phyloP scores from a whole-genome alignment of 1,140 invertebrate species.

The Panonychus citri region DNA sequence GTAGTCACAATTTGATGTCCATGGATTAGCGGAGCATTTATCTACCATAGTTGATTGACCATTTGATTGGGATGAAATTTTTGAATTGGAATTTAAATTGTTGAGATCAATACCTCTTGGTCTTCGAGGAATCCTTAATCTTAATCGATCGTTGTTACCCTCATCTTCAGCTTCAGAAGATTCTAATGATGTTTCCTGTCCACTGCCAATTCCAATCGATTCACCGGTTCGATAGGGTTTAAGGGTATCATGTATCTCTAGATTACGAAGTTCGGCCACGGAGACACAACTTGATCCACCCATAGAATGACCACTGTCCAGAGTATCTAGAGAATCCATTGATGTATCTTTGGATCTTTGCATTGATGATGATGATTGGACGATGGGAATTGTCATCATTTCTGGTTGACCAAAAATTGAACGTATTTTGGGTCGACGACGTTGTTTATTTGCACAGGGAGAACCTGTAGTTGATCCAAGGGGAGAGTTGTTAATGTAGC shows the following conservation, averaged over 20 bases:
- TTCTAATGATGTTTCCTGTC: constrained; percentile 24
- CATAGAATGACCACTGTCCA: constrained; percentile 12
- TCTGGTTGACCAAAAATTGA: constrained; percentile 17
- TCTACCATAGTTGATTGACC: constrained; percentile 28
- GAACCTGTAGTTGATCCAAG: not conserved
- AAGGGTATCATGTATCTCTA: constrained; percentile 10
- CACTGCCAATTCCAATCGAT: constrained; percentile 28
- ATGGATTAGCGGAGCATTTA: constrained; percentile 41
- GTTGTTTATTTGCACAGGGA: not conserved
- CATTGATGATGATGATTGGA: not conserved
- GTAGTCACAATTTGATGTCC: constrained; percentile 44
- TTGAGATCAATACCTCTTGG: constrained; percentile 5
- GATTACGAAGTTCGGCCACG: constrained; percentile 8
- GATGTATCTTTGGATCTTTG: constrained; percentile 9
- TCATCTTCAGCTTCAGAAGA: constrained; percentile 27
- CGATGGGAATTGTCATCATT: constrained; percentile 4
- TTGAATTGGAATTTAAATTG: no score
- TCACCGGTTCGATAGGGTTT: constrained; percentile 9
- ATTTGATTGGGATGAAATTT: constrained; percentile 14
- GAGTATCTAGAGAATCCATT: constrained; percentile 13
- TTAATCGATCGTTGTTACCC: constrained; percentile 12
- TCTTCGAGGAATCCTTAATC: no score
- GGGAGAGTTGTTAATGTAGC: not conserved
- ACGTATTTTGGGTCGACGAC: constrained; percentile 9
- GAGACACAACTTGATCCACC: constrained; percentile 10